Base-by-base conservation (phyloP, 2,888 invertebrate genomes). In the Eristalis tenax region DNA sequence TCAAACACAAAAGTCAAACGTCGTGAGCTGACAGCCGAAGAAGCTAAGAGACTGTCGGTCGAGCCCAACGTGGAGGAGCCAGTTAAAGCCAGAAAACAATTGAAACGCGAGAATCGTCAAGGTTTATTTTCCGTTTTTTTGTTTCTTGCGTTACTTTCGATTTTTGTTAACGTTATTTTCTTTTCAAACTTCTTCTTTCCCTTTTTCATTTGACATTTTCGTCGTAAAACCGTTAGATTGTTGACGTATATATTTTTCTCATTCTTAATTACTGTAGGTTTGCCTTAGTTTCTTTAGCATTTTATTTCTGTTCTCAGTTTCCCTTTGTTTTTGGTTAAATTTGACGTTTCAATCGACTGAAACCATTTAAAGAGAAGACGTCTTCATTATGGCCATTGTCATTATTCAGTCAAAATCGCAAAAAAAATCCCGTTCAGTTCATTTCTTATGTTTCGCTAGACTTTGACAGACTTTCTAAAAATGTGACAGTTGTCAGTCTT, bases 71-170 rank as follows among this genome's bases (percentile, higher is more conserved):
- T 95, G 92, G 95, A 95, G 92, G 95, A 95, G 93, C 95, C 95
- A 89, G 94, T 95, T 90, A 94, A 94, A 92, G 94, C 94, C 86
- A 86, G 83, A 82, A 89, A 80, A 56, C 94, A 94, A 93, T 94
- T 94, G 91, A 94, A 95, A 92, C 94, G 94, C 92, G 95, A 95
- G 91, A 94, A 89, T 86, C 94, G 94, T 92, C 95, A 94, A 95
- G 95, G 95, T 95, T 95, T 89, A 77, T 73, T 70, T 70, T 57
- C n/a, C 4, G 6, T 69, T 63, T 38, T 26, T 50, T 22, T 43
- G 3, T 22, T 26, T 50, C 22, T 50, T 63, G 4, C 1, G 18
- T 43, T 50, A 38, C 11, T 63, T 43, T n/a, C n/a, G 4, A 8
- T 73, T 59, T 35, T 40, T 26, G 35, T 50, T 50, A 18, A 15